A percentile compares a stretch with the other conserved stretches of the same genome.
Evolutionary conservation across 2,113 vertebrate species (phyloP).

Genomic region (Notothenia coriiceps): DNA sequence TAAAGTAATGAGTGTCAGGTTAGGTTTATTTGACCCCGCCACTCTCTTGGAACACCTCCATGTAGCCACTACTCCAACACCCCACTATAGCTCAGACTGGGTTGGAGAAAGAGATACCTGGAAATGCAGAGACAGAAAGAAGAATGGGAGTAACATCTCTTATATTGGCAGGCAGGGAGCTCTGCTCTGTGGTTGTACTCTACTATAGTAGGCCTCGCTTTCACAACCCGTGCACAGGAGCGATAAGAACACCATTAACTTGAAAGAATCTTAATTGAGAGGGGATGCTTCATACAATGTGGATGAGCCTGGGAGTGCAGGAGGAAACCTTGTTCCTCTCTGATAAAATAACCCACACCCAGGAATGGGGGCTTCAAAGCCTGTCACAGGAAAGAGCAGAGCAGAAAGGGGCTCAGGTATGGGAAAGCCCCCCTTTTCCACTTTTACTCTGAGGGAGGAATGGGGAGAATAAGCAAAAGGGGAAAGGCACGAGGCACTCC

Average conservation of each 20-base stretch:
- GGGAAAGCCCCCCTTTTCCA: slow-evolving; percentile 48
- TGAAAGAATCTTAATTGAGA: slow-evolving; percentile 83
- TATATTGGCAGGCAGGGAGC: slow-evolving; percentile 53
- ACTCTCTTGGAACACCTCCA: slow-evolving; percentile 38
- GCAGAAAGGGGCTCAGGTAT: slow-evolving; percentile 55
- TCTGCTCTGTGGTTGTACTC: slow-evolving; percentile 58
- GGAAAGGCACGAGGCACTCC: slow-evolving; percentile 48
- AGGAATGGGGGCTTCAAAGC: slow-evolving; percentile 67
- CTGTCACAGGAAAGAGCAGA: slow-evolving; percentile 42
- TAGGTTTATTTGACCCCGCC: slow-evolving; percentile 55
- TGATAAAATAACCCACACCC: slow-evolving; percentile 71
- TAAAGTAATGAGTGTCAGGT: slow-evolving; percentile 53
- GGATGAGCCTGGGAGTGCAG: slow-evolving; percentile 63
- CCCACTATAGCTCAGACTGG: slow-evolving; percentile 46
- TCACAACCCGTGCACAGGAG: slow-evolving; percentile 68
- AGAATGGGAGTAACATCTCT: slow-evolving; percentile 48
- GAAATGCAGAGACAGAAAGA: slow-evolving; percentile 44
- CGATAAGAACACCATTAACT: slow-evolving; percentile 81
- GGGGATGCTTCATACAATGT: slow-evolving; percentile 70
- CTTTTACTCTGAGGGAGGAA: slow-evolving; percentile 38
- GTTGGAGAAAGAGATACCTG: slow-evolving; percentile 42
- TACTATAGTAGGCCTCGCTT: slow-evolving; percentile 63
- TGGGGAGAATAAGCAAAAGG: slow-evolving; percentile 46
- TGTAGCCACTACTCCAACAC: slow-evolving; percentile 38
- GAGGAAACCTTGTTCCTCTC: slow-evolving; percentile 64